Percentiles rank a stretch among this genome's conserved stretches.
Evolutionary conservation across 2,113 vertebrate species (phyloP).

Genomic region (Anas platyrhynchos): DNA sequence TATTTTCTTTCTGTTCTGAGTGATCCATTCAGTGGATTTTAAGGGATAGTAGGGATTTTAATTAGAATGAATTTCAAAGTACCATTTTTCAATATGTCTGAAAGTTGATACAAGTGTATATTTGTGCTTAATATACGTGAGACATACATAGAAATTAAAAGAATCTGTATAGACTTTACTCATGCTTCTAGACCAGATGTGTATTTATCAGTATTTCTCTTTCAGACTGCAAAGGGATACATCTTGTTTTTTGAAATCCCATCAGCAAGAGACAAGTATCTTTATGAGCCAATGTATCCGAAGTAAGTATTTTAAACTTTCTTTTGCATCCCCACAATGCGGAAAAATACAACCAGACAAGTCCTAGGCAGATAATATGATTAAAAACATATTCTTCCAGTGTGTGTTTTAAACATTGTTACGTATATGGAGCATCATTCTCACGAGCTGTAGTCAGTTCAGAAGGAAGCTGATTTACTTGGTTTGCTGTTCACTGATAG

Average conservation of each 20-base stretch:
- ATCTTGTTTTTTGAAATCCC: conserved; percentile 93
- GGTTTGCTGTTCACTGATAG: background rate
- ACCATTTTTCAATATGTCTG: background rate
- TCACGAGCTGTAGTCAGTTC: background rate
- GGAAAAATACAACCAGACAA: background rate
- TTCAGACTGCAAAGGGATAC: conserved; percentile 95
- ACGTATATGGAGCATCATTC: background rate
- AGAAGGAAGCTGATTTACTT: background rate
- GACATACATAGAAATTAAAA: background rate
- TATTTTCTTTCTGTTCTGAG: background rate
- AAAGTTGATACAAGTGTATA: background rate
- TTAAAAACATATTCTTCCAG: background rate
- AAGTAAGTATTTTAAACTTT: conserved; percentile 84
- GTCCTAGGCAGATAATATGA: background rate
- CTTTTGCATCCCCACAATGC: background rate
- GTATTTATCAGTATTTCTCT: conserved; percentile 39
- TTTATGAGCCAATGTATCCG: conserved; percentile 94
- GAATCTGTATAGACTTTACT: background rate
- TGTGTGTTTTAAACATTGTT: background rate
- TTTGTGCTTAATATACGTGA: background rate
- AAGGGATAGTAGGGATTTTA: background rate
- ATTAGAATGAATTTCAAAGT: background rate
- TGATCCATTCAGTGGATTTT: background rate
- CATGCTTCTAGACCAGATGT: background rate
- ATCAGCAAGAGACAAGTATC: conserved; percentile 87